Evolutionary conservation across 2,888 invertebrate species (phyloP).

Genomic region (Sesia bembeciformis): DNA sequence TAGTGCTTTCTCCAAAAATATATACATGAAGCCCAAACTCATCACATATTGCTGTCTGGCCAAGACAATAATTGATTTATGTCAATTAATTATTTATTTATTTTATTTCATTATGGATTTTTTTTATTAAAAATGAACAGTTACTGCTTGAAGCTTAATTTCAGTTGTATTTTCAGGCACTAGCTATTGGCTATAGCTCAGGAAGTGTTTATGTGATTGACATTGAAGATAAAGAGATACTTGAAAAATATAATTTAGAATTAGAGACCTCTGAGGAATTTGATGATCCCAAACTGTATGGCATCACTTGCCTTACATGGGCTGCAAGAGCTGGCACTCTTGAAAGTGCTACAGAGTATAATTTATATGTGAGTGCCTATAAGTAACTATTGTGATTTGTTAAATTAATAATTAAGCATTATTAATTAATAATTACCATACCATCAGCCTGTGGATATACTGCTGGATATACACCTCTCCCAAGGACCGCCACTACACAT

Average conservation of each 20-base stretch:
- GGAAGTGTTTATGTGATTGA: slow-evolving; percentile 84
- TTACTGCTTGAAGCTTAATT: background rate
- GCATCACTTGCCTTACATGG: slow-evolving; percentile 86
- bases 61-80: no score
- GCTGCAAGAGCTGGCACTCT: slow-evolving; percentile 62
- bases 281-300: slow-evolving; percentile 63
- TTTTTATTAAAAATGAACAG: background rate
- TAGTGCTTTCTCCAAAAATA: no score
- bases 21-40: no score
- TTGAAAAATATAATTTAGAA: slow-evolving; percentile 76
- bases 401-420: no score
- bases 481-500: no score
- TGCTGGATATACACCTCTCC: no score
- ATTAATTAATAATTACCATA: no score
- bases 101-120: background rate
- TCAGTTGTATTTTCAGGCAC: slow-evolving; percentile 58
- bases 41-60: background rate
- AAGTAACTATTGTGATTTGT: no score
- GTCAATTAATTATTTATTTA: background rate
- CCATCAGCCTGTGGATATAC: no score
- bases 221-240: slow-evolving; percentile 88
- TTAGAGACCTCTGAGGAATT: slow-evolving; percentile 56
- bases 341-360: slow-evolving; percentile 56
- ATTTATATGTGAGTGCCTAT: slow-evolving; percentile 50
- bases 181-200: slow-evolving; percentile 81